A percentile compares a stretch with the other conserved stretches of the same genome.
Conservation (phyloP, 2,797 vertebrate genomes). For the Rhinella marina region DNA sequence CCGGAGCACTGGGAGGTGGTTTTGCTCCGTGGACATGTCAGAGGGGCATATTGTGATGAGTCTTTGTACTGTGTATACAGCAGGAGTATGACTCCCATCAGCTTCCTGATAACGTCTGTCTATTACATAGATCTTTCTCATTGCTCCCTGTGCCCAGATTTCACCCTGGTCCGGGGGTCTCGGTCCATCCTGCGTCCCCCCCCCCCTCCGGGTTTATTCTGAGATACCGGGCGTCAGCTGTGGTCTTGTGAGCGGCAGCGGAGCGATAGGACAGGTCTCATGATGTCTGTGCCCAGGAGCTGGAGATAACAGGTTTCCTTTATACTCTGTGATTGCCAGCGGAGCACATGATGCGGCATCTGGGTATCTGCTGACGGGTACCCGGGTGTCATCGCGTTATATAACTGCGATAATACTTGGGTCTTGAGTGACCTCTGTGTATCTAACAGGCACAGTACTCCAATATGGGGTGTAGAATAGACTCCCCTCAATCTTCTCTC, state of each 20-base stretch:
- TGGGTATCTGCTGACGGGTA: background rate
- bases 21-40: no score
- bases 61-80: no score
- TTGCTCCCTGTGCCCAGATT: no score
- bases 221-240: background rate
- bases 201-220: background rate
- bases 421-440: no score
- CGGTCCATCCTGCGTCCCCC: background rate
- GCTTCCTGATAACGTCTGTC: no score
- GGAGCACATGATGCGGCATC: background rate
- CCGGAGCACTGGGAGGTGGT: no score
- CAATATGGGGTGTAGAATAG: no score
- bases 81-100: no score
- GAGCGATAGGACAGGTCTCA: background rate
- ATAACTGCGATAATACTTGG: background rate
- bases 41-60: no score
- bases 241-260: background rate
- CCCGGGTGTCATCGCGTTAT: background rate
- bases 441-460: no score
- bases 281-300: background rate
- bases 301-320: background rate
- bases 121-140: no score
- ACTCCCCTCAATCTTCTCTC: no score
- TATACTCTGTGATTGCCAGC: background rate
- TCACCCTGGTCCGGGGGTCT: background rate